Base-by-base conservation (phyloP, 2,888 invertebrate species). In the Hypomecis punctinalis region DNA sequence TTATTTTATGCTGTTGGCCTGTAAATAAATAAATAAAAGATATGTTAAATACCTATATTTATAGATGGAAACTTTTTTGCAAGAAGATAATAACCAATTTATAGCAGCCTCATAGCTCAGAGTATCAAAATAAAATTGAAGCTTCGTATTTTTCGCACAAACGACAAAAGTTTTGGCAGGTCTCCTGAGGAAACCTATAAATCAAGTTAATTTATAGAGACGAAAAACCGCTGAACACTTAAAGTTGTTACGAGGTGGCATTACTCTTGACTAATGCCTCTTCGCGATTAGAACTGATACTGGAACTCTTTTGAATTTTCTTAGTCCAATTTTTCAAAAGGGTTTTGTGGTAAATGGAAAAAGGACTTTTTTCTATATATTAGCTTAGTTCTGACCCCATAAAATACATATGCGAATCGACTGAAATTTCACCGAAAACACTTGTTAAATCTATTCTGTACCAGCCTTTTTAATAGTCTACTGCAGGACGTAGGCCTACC, bases 121-220 rank as follows among this genome's bases (percentile, higher is more conserved):
- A 70, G 73, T 74, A 48, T 5, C 9, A 6, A 46, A 87, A 86
- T 10, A 55, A 56, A 61, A 56, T 42, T 42, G 43, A 43, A 39
- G 42, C 37, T 13, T 83, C 83, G 82, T 78, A 85, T 85, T 88
- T 85, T 87, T 86, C 82, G 80, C 74, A 39, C 64, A 60, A 86
- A 89, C 82, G 89, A 82, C 86, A 85, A 86, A 90, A 90, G 82
- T 90, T 90, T 79, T 74, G 76, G 75, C 76, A 73, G 78, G 77
- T 78, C 82, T 81, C 83, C 80, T 81, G 81, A 89, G 84, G 82
- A 80, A 77, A 78, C 78, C 78, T 82, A 90, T 91, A 91, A 91
- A 90, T 91, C 90, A 90, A 85, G 83, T 86, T 87, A 90, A 90
- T 90, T 90, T 90, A 90, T 89, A 84, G 85, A 89, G 87, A 89